Evolutionary conservation across 2,113 vertebrate genomes (phyloP), one percentile per base, ranked within the genome.

Genomic region (Seriola quinqueradiata): DNA sequence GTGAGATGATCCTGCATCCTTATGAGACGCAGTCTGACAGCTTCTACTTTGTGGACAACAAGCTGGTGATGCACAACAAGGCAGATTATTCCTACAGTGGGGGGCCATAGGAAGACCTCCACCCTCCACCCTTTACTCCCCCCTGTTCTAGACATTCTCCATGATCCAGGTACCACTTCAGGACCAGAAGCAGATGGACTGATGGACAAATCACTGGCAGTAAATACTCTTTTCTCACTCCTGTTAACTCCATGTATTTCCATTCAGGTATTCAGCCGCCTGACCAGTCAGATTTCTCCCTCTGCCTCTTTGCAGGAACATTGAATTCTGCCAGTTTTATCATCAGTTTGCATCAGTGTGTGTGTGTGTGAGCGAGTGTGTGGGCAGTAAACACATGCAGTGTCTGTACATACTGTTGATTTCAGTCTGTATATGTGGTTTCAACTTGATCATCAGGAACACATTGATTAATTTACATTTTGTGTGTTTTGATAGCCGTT

Each of bases 51-150:
- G 98, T 99, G 91, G 97, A 99, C 93, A 98, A 98, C 96, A 97
- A 97, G 95, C 95, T 99, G 84, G 98, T 99, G 95, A 99, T 99
- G 98, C 98, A 99, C 95, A 99, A 99, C 94, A 99, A 99, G 94
- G 98, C 98, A 81, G 98, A 99, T 93, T 99, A 99, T 94, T 99
- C 98, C 8, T 99, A 99, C 96, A 98, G 96, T 0, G 97, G 97
- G 23, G 96, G 96, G 2, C 96, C 97, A 25, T 99, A 95, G 86
- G 93, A 95, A 32, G 32, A 83, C 60, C 23, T 17, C 38, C 66
- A 28, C 9, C 79, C 13, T 52, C 36, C 59, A 8, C 17, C 52
- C 28, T 60, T 12, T 68, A n/a, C 66, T 32, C 65, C 42, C 70
- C 54, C 64, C 67, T 64, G 14, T 44, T 81, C 36, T 66, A 80